Percentiles rank a stretch among this genome's conserved stretches.
These are phyloP conservation scores for Eufriesea mexicana DNA, from an alignment of 1,140 invertebrate species.

Conservation along the genomic window DNA sequence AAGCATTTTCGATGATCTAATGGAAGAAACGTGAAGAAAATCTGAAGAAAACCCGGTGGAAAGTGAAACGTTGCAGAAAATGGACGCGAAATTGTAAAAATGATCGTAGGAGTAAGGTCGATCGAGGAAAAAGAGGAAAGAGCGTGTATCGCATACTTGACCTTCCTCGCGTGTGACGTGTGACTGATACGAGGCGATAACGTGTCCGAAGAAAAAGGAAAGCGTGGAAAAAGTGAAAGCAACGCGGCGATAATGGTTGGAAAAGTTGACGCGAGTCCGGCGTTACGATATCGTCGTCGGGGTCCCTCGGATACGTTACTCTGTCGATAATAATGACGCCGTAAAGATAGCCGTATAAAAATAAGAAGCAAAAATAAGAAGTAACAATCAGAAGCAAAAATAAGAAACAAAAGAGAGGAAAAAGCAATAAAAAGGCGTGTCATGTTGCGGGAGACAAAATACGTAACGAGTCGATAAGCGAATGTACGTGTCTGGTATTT, in stretches of 20 bases:
- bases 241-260: not conserved
- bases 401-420: not conserved
- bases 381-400: not conserved
- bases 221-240: slow-evolving; percentile 8
- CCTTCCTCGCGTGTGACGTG: not conserved
- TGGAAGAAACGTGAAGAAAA: too few relatives aligned
- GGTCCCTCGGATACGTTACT: not conserved
- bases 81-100: not conserved
- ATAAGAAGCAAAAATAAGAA: too few relatives aligned
- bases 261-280: not conserved
- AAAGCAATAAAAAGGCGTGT: not conserved
- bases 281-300: not conserved
- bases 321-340: not conserved
- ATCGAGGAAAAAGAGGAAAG: not conserved
- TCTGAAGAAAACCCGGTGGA: too few relatives aligned
- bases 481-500: not conserved
- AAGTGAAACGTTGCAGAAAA: too few relatives aligned
- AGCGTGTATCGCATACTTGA: slow-evolving; percentile 8
- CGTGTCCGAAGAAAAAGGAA: not conserved
- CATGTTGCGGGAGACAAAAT: not conserved
- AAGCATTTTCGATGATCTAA: too few relatives aligned
- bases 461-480: slow-evolving; percentile 23
- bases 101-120: not conserved
- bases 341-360: slow-evolving; percentile 1
- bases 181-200: slow-evolving; percentile 21